Conservation (phyloP, 2,113 vertebrate genomes). For the Cephalopterus ornatus region DNA sequence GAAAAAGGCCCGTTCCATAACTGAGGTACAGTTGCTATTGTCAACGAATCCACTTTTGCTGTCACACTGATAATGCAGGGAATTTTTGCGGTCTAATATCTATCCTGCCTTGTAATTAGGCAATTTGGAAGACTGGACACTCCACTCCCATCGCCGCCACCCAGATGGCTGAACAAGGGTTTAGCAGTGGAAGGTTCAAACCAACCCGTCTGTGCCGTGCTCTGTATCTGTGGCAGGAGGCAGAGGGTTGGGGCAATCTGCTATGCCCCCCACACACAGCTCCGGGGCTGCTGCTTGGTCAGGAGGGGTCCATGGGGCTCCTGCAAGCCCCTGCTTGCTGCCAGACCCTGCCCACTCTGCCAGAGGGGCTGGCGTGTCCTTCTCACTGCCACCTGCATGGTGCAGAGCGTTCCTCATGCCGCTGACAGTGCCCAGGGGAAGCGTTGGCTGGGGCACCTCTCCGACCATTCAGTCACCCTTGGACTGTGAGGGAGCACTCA, state of each 20-base stretch:
- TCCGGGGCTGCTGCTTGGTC: background rate
- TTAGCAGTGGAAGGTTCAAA: background rate
- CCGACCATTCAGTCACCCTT: background rate
- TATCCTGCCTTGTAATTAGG: background rate
- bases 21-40: background rate
- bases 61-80: background rate
- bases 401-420: background rate
- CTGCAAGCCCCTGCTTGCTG: background rate
- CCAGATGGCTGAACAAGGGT: background rate
- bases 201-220: background rate
- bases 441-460: background rate
- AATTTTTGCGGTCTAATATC: background rate
- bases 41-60: background rate
- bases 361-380: background rate
- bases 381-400: background rate
- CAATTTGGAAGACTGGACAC: background rate
- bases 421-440: background rate
- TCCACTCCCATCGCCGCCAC: background rate
- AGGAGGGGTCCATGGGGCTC: background rate
- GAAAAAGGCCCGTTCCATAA: background rate
- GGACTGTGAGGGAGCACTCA: accelerated
- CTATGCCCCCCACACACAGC: too few species aligned
- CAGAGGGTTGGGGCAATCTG: background rate
- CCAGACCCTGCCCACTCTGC: background rate
- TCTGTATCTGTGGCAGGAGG: accelerated